Conservation (phyloP, 1,140 invertebrate genomes). For the Temnothorax nylanderi region DNA sequence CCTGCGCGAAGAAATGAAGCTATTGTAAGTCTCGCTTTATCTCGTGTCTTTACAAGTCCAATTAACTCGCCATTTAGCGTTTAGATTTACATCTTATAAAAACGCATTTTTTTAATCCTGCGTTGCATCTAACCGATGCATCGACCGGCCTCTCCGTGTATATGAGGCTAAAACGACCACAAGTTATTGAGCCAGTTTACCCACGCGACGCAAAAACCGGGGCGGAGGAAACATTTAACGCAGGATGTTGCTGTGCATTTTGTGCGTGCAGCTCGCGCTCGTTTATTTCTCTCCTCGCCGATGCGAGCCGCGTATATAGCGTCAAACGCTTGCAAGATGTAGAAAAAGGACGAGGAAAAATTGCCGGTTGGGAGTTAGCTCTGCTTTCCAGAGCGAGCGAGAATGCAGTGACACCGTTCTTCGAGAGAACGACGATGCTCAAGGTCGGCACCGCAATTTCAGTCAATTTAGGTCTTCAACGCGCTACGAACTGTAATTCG, state of each 20-base stretch:
- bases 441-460: slow-evolving; percentile 46
- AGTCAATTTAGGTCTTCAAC: slow-evolving; percentile 36
- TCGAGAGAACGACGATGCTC: slow-evolving; percentile 21
- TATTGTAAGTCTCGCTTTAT: neutral
- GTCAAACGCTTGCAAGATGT: neutral
- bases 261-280: slow-evolving; percentile 50
- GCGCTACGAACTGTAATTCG: slow-evolving; percentile 10
- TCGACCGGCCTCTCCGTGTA: neutral
- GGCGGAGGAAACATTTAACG: slow-evolving; percentile 57
- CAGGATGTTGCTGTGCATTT: slow-evolving; percentile 64
- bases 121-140: neutral
- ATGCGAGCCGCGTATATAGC: neutral
- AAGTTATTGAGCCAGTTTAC: slow-evolving; percentile 63
- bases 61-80: neutral
- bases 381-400: slow-evolving; percentile 6
- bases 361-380: neutral
- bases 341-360: slow-evolving; percentile 29
- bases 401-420: slow-evolving; percentile 45
- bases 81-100: neutral
- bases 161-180: slow-evolving; percentile 4
- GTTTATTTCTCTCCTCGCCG: slow-evolving; percentile 41
- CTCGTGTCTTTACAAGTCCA: neutral
- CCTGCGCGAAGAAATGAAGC: neutral
- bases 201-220: slow-evolving; percentile 31
- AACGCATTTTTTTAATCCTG: neutral